Percentiles rank a stretch among this genome's conserved stretches.
Evolutionary conservation across 2,888 invertebrate genomes (phyloP).

Genomic region (Pyralis farinalis): DNA sequence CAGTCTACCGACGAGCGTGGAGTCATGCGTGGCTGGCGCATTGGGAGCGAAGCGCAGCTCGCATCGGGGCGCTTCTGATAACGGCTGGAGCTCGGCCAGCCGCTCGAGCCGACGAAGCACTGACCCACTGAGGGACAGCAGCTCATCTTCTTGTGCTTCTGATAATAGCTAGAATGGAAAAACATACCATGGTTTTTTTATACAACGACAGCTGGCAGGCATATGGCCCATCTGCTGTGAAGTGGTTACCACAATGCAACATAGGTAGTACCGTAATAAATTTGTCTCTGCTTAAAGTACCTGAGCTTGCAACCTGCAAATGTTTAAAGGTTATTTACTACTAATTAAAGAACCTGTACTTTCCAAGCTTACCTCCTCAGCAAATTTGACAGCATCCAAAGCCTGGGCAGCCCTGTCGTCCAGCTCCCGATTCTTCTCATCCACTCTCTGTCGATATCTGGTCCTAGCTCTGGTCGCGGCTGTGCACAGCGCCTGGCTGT

Average conservation of each 20-base stretch:
- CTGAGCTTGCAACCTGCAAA: no score
- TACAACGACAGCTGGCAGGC: no score
- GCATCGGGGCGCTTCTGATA: slow-evolving; percentile 43
- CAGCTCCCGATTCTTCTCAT: slow-evolving; percentile 56
- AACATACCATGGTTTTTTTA: no score
- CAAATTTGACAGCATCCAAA: slow-evolving; percentile 81
- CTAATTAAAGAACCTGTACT: no score
- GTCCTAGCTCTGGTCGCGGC: slow-evolving; percentile 76
- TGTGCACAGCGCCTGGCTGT: slow-evolving; percentile 76
- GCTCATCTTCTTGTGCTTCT: slow-evolving; percentile 86
- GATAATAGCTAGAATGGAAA: slow-evolving; percentile 79
- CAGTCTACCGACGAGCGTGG: slow-evolving; percentile 55
- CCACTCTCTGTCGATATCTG: slow-evolving; percentile 61
- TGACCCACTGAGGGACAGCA: slow-evolving; percentile 84
- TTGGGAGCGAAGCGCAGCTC: slow-evolving; percentile 56
- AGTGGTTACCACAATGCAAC: no score
- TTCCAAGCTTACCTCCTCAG: slow-evolving; percentile 80
- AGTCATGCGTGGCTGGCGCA: slow-evolving; percentile 46
- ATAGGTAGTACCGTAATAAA: no score
- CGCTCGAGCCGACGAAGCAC: slow-evolving; percentile 84
- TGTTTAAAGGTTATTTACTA: no score
- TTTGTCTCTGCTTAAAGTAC: no score
- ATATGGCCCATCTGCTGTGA: no score
- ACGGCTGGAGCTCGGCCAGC: slow-evolving; percentile 75
- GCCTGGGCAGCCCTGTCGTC: slow-evolving; percentile 80